phyloP scores from a whole-genome alignment of 37 sponge, comb jelly and placozoan genomes.

The Geodia barretti region DNA sequence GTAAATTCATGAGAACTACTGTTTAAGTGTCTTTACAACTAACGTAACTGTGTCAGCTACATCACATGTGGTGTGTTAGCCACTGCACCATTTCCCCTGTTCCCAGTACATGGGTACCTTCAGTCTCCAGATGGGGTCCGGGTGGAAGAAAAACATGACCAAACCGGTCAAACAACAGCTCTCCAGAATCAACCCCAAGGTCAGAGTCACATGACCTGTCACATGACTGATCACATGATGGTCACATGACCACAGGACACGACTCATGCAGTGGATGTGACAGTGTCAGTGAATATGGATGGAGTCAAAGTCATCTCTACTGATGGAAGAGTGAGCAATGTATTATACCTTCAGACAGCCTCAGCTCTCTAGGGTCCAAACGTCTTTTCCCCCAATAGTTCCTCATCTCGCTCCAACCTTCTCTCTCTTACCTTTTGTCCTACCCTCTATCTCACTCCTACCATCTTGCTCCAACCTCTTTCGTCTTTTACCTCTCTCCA shows the following conservation, averaged over 20 bases:
- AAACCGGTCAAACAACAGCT: constrained; percentile 49
- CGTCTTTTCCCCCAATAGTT: neutral
- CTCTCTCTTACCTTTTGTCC: too few relatives aligned
- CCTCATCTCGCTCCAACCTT: too few relatives aligned
- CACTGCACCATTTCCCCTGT: too few relatives aligned
- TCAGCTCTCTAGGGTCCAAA: neutral
- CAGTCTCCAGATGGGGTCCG: constrained; percentile 13
- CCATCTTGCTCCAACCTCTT: neutral
- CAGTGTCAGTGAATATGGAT: constrained; percentile 21
- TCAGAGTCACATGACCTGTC: neutral
- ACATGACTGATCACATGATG: too few relatives aligned
- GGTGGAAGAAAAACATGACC: constrained; percentile 28
- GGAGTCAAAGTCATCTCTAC: constrained; percentile 45
- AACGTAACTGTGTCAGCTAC: neutral
- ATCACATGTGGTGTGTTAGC: too few relatives aligned
- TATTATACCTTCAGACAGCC: neutral
- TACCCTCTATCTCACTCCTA: too few relatives aligned
- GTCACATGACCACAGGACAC: neutral
- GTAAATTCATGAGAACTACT: too few relatives aligned
- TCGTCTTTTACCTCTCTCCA: neutral
- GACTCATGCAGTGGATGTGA: constrained; percentile 2
- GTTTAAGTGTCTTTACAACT: too few relatives aligned
- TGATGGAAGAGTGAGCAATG: constrained; percentile 29
- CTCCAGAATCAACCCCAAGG: constrained; percentile 26
- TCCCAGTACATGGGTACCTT: constrained; percentile 40